phyloP scores from a whole-genome alignment of 2,888 invertebrate species.

The Aphrophora alni region DNA sequence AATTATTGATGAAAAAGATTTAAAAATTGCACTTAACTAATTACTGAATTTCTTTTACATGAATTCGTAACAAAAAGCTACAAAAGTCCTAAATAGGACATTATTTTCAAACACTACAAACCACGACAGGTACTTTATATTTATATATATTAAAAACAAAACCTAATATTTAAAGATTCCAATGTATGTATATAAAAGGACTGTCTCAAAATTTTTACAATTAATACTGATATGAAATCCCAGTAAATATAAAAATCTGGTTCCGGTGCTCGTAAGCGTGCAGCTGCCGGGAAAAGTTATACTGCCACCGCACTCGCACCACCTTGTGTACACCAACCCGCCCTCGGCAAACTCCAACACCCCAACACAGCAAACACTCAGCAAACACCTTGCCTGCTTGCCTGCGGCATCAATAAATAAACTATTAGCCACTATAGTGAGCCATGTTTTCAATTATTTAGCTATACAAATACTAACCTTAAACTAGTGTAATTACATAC shows the following conservation, averaged over 20 bases:
- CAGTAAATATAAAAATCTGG: background rate
- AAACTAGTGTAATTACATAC: background rate
- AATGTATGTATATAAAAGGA: background rate
- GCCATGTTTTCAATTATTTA: background rate
- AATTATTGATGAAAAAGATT: too few relatives aligned
- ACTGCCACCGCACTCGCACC: conserved; percentile 9
- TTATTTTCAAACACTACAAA: too few relatives aligned
- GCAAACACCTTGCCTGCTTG: background rate
- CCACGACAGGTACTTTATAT: too few relatives aligned
- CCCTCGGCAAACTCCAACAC: background rate
- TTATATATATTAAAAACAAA: too few relatives aligned
- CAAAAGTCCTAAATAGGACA: too few relatives aligned
- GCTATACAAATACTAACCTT: too few relatives aligned
- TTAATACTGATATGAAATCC: background rate
- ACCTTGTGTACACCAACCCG: background rate
- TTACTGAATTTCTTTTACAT: too few relatives aligned
- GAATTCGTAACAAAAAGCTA: too few relatives aligned
- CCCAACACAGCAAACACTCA: background rate
- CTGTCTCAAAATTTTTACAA: background rate
- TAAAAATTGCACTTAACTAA: too few relatives aligned
- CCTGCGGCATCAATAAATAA: background rate
- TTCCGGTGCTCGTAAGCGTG: conserved; percentile 9
- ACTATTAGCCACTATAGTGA: background rate
- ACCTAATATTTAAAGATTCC: background rate
- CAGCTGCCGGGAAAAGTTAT: background rate